Evolutionary conservation across 2,797 vertebrate species (phyloP).

Genomic region (Xiphorhynchus erythropygius): DNA sequence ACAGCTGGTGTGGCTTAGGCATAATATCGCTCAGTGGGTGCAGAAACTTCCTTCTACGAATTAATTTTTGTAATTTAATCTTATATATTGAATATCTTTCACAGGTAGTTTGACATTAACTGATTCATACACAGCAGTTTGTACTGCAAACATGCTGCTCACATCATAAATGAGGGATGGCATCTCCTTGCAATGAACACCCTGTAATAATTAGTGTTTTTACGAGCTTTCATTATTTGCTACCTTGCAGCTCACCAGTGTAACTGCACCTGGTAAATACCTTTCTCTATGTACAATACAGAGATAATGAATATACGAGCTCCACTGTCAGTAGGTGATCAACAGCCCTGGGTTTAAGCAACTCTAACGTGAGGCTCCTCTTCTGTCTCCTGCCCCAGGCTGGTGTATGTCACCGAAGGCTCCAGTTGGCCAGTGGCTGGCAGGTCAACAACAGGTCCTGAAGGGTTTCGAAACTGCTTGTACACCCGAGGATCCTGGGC

Average conservation of each 20-base stretch:
- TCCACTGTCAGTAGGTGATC: constrained; percentile 63
- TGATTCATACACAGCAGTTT: neutral
- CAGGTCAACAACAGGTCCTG: constrained; percentile 80
- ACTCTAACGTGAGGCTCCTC: constrained; percentile 87
- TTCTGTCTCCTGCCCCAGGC: constrained; percentile 87
- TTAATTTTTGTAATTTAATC: constrained; percentile 19
- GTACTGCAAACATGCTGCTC: constrained; percentile 14
- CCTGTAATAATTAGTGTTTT: constrained; percentile 40
- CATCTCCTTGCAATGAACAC: constrained; percentile 51
- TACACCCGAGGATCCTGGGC: constrained; percentile 94
- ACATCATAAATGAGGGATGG: constrained; percentile 14
- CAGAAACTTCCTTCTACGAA: constrained; percentile 43
- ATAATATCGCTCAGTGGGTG: constrained; percentile 45
- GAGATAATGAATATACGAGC: constrained; percentile 72
- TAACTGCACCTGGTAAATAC: constrained; percentile 81
- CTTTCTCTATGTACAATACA: constrained; percentile 84
- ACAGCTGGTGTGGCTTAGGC: constrained; percentile 43
- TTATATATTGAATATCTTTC: neutral
- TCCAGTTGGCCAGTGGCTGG: constrained; percentile 80
- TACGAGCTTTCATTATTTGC: constrained; percentile 70
- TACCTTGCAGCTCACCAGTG: constrained; percentile 75
- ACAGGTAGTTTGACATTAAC: constrained; percentile 3
- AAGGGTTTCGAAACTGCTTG: constrained; percentile 92
- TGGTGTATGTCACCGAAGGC: constrained; percentile 92
- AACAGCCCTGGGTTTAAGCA: constrained; percentile 75